Evolutionary conservation across 2,888 invertebrate species (phyloP), one percentile per base, ranked within the genome.

Genomic region (Coleophora deauratella): DNA sequence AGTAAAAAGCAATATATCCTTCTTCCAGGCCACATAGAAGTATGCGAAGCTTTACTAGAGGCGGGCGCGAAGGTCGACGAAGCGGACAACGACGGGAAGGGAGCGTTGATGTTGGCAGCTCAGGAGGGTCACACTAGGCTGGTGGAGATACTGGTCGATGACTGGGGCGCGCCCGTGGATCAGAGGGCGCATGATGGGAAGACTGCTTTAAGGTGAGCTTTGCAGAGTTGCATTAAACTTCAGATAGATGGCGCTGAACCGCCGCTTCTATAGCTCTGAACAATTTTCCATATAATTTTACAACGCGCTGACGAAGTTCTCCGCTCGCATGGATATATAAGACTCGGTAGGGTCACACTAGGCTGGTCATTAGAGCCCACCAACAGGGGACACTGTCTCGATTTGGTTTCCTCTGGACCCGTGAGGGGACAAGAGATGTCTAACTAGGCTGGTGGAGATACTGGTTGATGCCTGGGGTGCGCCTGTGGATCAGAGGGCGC

Each of bases 161-260:
- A 91, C 44, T 92, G 93, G 74, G 88, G 88, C 2, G 93, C 94
- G 1, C 93, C 93, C 12, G 91, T 93, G 3, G 93, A 96, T 68
- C 95, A 95, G 55, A 88, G 92, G 43, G 95, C 96, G 2, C 96
- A 96, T 55, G 96, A 97, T 64, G 97, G 97, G 33, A 94, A 95
- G 70, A 95, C 95, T 0, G 94, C 95, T 0, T 87, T 96, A 37
- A 89, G 95, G 88, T 91, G 59, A 37, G 35, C 14, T n/a, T n/a
- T 27, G 10, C 9, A 33, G 6, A 11, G 27, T 33, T 8, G 9
- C 40, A 9, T 13, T 28, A 12, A n/a, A 21, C 28, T 13, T 10
- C n/a, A n/a, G n/a, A n/a, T n/a, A n/a, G n/a, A n/a, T n/a, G 21
- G 28, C 11, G 28, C n/a, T n/a, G n/a, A n/a, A n/a, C n/a, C n/a